Evolutionary conservation across 92 coral and sea anemone genomes (phyloP), one percentile per base, ranked within the genome.

Genomic region (Epizoanthus scotinus): DNA sequence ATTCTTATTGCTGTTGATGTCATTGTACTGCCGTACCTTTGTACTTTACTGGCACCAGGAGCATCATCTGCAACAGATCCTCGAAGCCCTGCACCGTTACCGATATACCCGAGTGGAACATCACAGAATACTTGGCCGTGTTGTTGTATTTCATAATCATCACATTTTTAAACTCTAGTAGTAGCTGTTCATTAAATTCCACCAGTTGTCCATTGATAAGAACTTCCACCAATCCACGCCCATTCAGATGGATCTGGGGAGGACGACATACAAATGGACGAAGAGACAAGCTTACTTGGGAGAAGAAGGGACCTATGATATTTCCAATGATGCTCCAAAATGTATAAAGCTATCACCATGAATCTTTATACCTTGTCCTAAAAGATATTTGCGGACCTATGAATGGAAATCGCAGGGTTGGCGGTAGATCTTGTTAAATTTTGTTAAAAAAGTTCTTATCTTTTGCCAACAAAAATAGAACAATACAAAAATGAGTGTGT

Each of bases 61-160:
- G 55, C 80, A 87, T 83, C 57, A 90, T 67, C 73, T 88, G 88
- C 14, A 90, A 73, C 24, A 90, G 89, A n/a, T 87, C 84, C 59
- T 63, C 56, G 55, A 78, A 79, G 1, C 94, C 92, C 36, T 83
- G 84, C 15, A 91, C 83, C 2, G 94, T 91, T 8, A 91, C 94
- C 5, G 93, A 89, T 63, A 88, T 70, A 19, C 94, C 94, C n/a
- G 92, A 88, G 28, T 81, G 60, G 75, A 91, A 86, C 52, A 88
- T 88, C 34, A 77, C 90, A 18, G 90, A 82, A 53, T 72, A 85
- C 63, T 85, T 91, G 63, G 97, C 73, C 5, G 87, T 34, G 81
- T 94, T 91, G 1, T 42, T 63, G 74, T 85, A 84, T 67, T 80
- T 86, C 73, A 79, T 70, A 26, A 94, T 83, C 0, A 84, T 89